Evolutionary conservation across 2,113 vertebrate genomes (phyloP), one percentile per base, ranked within the genome.

Genomic region (Callipepla californica): DNA sequence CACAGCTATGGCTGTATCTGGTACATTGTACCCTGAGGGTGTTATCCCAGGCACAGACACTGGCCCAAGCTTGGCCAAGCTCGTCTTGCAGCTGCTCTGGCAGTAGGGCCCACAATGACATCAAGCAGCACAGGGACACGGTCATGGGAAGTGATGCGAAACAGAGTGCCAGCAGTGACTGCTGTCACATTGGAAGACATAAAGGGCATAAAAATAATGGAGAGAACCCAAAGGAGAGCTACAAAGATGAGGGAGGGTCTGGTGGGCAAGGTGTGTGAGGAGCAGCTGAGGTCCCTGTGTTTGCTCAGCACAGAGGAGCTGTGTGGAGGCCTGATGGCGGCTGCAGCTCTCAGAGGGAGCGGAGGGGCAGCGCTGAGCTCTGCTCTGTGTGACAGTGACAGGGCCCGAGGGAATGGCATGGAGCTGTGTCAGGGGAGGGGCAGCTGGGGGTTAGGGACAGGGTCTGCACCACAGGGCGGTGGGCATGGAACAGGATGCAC

Each of bases 91-190:
- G 25, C 34, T 32, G 65, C 38, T 78, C 42, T 81, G 17, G 34
- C 50, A n/a, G 57, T 12, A 23, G 47, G 47, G 21, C 42, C 22
- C 78, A 72, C 51, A 5, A 4, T 10, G 51, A 61, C 69, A 28
- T 47, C 58, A 80, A 32, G 25, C 61, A 40, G 61, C 23, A 8
- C 19, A 4, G 28, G 42, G 42, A 30, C 63, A 32, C 30, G 3
- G 42, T 7, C 76, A 84, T 57, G 57, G 61, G 72, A 51, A 59
- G 51, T 0, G 0, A 51, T 59, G 61, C n/a, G 73, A 80, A 87
- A 28, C 17, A 0, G 0, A 83, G 65, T 0, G 0, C 25, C 13
- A 44, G 66, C 62, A 78, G 38, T 28, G 61, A 50, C 11, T 44
- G 42, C 69, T 55, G 4, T 55, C 74, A 44, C 48, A 61, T 9